Evolutionary conservation across 2,888 invertebrate species (phyloP), one percentile per base, ranked within the genome.

Genomic region (Eupithecia abbreviata): DNA sequence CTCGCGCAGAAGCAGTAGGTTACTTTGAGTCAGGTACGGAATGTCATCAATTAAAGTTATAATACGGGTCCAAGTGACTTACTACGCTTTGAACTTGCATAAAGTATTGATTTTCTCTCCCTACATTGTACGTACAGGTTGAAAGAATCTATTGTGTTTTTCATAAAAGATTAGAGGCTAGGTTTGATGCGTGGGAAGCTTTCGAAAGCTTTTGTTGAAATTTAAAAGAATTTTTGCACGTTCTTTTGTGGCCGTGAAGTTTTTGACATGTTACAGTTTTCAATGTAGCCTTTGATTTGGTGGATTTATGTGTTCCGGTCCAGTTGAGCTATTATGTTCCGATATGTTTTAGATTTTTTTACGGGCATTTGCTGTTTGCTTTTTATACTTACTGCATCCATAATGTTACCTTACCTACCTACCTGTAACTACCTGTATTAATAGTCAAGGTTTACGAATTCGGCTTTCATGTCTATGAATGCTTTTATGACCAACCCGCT

Each of bases 1-100:
- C 85, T 81, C 91, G 92, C 94, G 93, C 94, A 94, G 91, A 86
- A 87, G 91, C 90, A 89, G 84, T 90, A 83, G 77, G 81, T 82
- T 80, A 79, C n/a, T 58, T 30, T 77, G 76, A 79, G 70, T 72
- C 88, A 89, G 88, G 88, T 89, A 86, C 4, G 77, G 83, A 85
- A 84, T 84, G 82, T 80, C 85, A 82, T 85, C 84, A 84, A 85
- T 85, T 84, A 81, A 84, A 74, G 68, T 75, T 73, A 75, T 42
- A 72, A 58, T 82, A 81, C 80, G 70, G 70, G 72, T 77, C 73
- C 81, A 79, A 79, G 82, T 84, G 88, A 88, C 87, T 84, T 88
- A 87, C 88, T 89, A 87, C 85, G 77, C 84, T 77, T 78, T 73
- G 66, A 79, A 78, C 73, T 73, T 75, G 71, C 71, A 76, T 73